A percentile compares a stretch with the other conserved stretches of the same genome.
These are phyloP conservation scores for Accipiter cooperii DNA, from an alignment of 2,113 vertebrate species.

Conservation along the genomic window DNA sequence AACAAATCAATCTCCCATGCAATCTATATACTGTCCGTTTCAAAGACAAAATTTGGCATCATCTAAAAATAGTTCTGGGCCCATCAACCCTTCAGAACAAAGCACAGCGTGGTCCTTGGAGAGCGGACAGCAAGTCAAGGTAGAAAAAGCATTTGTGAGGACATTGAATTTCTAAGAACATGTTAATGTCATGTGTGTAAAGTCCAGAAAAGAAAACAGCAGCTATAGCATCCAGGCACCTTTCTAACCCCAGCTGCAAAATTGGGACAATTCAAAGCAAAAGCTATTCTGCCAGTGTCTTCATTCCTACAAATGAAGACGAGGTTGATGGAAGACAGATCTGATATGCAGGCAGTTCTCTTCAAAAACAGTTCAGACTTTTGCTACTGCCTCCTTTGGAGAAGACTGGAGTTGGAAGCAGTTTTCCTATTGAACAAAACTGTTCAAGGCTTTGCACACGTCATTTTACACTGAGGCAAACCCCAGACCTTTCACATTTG, in stretches of 20 bases:
- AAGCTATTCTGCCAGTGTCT: background rate
- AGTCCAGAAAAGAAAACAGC: background rate
- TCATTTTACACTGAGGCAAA: background rate
- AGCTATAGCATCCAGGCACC: background rate
- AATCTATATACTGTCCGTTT: background rate
- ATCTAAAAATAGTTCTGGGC: background rate
- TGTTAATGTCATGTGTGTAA: background rate
- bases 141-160: background rate
- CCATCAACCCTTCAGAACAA: background rate
- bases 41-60: background rate
- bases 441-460: background rate
- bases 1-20: background rate
- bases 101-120: background rate
- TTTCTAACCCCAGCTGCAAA: background rate
- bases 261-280: background rate
- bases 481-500: background rate
- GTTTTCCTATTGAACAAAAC: background rate
- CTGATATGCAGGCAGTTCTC: fast-evolving
- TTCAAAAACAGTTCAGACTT: background rate
- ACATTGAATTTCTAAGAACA: background rate
- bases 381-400: background rate
- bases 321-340: background rate
- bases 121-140: background rate
- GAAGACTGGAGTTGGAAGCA: background rate
- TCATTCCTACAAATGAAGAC: background rate